Base-by-base conservation (phyloP, 1,140 invertebrate species). In the Zaprionus gabonicus region DNA sequence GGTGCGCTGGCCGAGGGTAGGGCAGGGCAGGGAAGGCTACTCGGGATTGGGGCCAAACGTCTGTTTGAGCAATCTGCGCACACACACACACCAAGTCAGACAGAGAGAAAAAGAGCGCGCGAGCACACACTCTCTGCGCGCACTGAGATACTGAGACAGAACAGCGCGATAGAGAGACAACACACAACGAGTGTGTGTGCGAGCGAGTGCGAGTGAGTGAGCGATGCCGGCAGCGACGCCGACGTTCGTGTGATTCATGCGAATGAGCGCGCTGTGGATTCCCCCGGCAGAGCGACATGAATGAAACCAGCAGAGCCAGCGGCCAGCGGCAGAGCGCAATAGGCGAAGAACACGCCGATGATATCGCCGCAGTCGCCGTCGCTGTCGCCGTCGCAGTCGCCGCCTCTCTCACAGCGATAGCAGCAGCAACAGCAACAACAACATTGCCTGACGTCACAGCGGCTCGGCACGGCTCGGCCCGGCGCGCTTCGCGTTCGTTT, bases 241-340 rank as follows among this genome's bases (percentile, higher is more conserved):
- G 13, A 38, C 13, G 67, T 31, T 49, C 53, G 65, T 23, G 49
- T 80, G 78, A 80, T 64, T 80, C 78, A 80, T 71, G 53, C 69
- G 64, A 69, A 53, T 71, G 58, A 71, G 67, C 57, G 62, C 27
- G 73, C 58, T 25, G 69, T 80, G 78, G 78, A 80, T 77, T 80
- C 78, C 78, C 78, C 74, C 68, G 46, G 28, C 62, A 62, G 28
- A 53, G 44, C 70, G 74, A 51, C 71, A 86, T 86, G 82, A 85
- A 87, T 86, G 82, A 82, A 85, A 79, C 65, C 65, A 34, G 31
- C 31, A 34, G 15, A 46, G 41, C 46, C 20, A 23, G 20, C 13
- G 46, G 41, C 46, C 20, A 23, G 20, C 13, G 46, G 13, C 38
- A 64, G 55, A n/a, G 17, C 41, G 66, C 69, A 56, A 72, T 71